Evolutionary conservation across 2,888 invertebrate genomes (phyloP).

Genomic region (Synergus gifuensis): DNA sequence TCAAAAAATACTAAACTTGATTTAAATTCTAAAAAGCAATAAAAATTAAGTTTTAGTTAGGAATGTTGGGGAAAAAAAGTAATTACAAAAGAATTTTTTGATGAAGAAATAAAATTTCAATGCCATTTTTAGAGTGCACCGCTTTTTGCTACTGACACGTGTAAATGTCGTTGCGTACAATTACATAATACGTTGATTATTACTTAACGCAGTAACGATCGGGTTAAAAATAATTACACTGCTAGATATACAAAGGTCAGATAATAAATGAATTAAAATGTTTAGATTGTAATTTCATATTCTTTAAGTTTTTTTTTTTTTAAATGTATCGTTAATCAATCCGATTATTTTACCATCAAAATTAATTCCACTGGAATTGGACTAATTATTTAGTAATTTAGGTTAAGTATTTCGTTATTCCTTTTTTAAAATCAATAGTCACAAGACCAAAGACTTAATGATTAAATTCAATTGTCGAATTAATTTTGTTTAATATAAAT

Average conservation of each 20-base stretch:
- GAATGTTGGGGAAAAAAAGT: neutral
- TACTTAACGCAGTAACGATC: constrained; percentile 36
- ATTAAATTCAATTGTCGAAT: neutral
- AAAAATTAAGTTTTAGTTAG: neutral
- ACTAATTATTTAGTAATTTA: neutral
- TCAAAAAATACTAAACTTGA: neutral
- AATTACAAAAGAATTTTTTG: neutral
- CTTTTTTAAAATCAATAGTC: neutral
- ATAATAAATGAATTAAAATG: constrained; percentile 23
- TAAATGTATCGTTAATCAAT: neutral
- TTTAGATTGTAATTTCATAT: constrained; percentile 5
- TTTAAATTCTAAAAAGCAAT: neutral
- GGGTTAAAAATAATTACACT: constrained; percentile 38
- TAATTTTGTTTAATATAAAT: neutral
- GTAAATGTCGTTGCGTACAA: constrained; percentile 37
- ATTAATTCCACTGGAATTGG: neutral
- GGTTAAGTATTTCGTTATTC: neutral
- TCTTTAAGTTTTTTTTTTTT: neutral
- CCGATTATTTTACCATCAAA: neutral
- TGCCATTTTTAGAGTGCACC: constrained; percentile 20
- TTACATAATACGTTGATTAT: constrained; percentile 41
- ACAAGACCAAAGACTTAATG: too few relatives aligned
- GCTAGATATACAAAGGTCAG: constrained; percentile 16
- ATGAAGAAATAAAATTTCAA: constrained; percentile 5
- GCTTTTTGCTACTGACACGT: constrained; percentile 37